Percentiles rank a stretch among this genome's conserved stretches.
Evolutionary conservation across 2,797 vertebrate genomes (phyloP).

Genomic region (Coregonus ussuriensis): DNA sequence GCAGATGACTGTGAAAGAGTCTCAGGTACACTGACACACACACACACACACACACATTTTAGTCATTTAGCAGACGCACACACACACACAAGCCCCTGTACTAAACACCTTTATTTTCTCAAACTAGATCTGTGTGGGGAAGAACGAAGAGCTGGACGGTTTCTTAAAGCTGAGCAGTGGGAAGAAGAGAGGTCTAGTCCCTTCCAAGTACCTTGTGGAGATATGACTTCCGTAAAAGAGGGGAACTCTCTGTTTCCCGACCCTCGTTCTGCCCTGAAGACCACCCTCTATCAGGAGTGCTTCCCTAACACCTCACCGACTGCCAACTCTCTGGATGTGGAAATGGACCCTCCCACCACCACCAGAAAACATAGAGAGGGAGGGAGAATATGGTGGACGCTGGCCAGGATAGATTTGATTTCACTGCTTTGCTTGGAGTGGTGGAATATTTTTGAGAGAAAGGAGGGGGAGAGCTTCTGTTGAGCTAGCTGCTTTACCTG

Average conservation of each 20-base stretch:
- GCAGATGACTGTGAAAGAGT: conserved; percentile 88
- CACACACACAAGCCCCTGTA: neutral
- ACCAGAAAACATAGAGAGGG: conserved; percentile 24
- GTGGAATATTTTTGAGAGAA: neutral
- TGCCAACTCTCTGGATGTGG: conserved; percentile 26
- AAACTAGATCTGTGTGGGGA: conserved; percentile 84
- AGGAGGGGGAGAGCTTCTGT: conserved; percentile 33
- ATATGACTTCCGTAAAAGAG: conserved; percentile 71
- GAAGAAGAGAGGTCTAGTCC: conserved; percentile 86
- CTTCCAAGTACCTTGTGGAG: conserved; percentile 77
- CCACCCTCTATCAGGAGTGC: conserved; percentile 62
- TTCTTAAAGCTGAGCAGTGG: conserved; percentile 86
- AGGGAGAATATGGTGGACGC: conserved; percentile 30
- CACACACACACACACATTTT: neutral
- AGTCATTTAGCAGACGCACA: neutral
- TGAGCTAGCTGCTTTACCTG: conserved; percentile 53
- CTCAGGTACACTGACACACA: conserved; percentile 75
- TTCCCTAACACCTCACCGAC: conserved; percentile 57
- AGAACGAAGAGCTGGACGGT: conserved; percentile 78
- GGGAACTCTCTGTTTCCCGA: conserved; percentile 26
- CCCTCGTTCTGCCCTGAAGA: conserved; percentile 28
- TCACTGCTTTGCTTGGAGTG: conserved; percentile 34
- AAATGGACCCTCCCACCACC: conserved; percentile 6
- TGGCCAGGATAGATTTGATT: conserved; percentile 26
- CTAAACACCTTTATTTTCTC: neutral